Conservation (phyloP, 2,113 vertebrate species). For the Neotoma lepida region DNA sequence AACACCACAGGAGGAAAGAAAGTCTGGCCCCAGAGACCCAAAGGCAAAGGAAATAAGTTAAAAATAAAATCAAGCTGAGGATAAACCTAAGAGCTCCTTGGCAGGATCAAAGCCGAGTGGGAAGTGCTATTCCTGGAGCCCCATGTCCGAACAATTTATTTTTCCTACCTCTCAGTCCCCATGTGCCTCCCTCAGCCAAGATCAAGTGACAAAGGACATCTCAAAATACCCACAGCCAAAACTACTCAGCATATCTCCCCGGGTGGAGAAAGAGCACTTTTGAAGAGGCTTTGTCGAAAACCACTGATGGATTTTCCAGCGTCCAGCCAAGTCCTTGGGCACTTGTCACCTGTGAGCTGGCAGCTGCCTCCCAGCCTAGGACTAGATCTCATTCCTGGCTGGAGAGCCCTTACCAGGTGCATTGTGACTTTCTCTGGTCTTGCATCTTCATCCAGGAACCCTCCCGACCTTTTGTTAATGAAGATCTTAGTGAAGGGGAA, state of each 20-base stretch:
- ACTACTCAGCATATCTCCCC: slow-evolving; percentile 39
- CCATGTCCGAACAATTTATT: not conserved
- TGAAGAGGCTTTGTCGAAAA: slow-evolving; percentile 34
- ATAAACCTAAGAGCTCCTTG: slow-evolving; percentile 24
- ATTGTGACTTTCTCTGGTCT: not conserved
- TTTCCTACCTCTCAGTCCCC: slow-evolving; percentile 25
- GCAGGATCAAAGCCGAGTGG: not conserved
- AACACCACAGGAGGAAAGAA: not conserved
- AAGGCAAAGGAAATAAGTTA: slow-evolving; percentile 48
- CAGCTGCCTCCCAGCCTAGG: not conserved
- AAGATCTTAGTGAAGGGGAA: slow-evolving; percentile 39
- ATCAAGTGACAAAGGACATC: slow-evolving; percentile 61
- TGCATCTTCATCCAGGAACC: slow-evolving; percentile 33
- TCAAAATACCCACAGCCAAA: slow-evolving; percentile 61
- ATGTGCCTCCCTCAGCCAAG: not conserved
- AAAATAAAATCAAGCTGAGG: slow-evolving; percentile 58
- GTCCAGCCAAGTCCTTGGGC: slow-evolving; percentile 23
- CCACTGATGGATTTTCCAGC: slow-evolving; percentile 45
- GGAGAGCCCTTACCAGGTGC: not conserved
- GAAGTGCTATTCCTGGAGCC: slow-evolving; percentile 52
- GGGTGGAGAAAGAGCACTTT: not conserved
- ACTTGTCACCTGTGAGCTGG: not conserved
- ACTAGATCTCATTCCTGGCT: not conserved
- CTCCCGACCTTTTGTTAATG: slow-evolving; percentile 31
- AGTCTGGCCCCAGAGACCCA: not conserved